Conservation (phyloP, 2,888 invertebrate species). For the Rhagonycha lutea region DNA sequence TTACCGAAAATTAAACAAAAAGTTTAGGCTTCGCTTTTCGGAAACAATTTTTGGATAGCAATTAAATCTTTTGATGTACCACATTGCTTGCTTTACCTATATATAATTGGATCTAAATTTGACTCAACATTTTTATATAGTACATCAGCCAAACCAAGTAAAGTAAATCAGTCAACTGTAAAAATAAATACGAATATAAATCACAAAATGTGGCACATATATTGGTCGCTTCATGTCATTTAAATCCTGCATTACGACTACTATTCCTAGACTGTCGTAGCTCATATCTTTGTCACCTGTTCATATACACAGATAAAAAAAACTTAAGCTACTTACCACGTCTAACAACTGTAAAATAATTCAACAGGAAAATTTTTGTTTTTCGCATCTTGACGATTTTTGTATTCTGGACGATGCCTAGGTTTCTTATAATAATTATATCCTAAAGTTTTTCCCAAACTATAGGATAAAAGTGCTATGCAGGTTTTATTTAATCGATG, state of each 20-base stretch:
- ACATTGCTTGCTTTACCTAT: constrained; percentile 2
- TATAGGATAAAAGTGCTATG: background rate
- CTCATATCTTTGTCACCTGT: constrained; percentile 39
- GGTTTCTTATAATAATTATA: no score
- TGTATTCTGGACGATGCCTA: background rate
- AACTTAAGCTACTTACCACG: background rate
- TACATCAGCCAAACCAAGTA: constrained; percentile 32
- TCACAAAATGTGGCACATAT: constrained; percentile 34
- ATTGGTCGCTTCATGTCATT: constrained; percentile 34
- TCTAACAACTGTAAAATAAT: background rate
- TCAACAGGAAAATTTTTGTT: background rate
- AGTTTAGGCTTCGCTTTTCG: background rate
- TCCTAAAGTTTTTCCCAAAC: background rate
- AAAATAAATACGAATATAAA: constrained; percentile 37
- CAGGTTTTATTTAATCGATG: background rate
- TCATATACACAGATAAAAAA: constrained; percentile 23
- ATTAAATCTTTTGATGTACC: constrained; percentile 12
- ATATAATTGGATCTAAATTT: constrained; percentile 36
- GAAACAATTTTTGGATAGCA: background rate
- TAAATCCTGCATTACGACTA: constrained; percentile 38
- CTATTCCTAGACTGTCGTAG: constrained; percentile 35
- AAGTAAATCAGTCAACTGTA: constrained; percentile 37
- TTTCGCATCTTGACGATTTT: background rate
- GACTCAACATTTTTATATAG: constrained; percentile 30
- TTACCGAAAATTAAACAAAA: background rate